Evolutionary conservation across 2,113 vertebrate species (phyloP).

Genomic region (Aptenodytes forsteri): DNA sequence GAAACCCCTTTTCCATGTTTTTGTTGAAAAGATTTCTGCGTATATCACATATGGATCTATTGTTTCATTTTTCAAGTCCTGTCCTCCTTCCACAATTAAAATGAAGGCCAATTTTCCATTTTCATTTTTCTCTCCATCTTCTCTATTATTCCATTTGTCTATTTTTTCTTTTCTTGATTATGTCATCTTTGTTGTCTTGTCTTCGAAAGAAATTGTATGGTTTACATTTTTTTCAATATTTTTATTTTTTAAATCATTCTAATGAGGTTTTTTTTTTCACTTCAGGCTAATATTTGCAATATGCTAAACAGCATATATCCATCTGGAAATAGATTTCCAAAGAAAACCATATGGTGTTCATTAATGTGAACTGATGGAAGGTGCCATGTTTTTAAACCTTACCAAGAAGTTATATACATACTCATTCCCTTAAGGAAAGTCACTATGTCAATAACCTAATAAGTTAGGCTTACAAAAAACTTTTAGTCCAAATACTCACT

Average conservation of each 20-base stretch:
- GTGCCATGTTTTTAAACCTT: background rate
- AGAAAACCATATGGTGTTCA: background rate
- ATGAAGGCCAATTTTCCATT: background rate
- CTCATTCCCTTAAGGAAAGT: background rate
- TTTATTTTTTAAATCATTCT: background rate
- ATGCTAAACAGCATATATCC: background rate
- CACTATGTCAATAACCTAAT: background rate
- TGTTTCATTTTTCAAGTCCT: background rate
- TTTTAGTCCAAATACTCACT: background rate
- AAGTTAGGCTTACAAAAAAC: background rate
- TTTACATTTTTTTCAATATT: background rate
- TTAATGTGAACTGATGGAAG: background rate
- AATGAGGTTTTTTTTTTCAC: background rate
- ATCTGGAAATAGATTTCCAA: background rate
- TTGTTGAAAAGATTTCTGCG: background rate
- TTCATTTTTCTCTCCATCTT: background rate
- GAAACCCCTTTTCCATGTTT: background rate
- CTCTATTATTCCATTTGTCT: background rate
- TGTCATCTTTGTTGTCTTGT: background rate
- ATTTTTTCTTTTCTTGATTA: background rate
- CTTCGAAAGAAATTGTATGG: background rate
- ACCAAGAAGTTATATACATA: background rate
- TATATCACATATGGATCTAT: background rate
- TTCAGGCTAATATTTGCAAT: background rate
- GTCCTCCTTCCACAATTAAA: background rate